phyloP scores from a whole-genome alignment of 1,140 invertebrate genomes.

The Danaus plexippus region DNA sequence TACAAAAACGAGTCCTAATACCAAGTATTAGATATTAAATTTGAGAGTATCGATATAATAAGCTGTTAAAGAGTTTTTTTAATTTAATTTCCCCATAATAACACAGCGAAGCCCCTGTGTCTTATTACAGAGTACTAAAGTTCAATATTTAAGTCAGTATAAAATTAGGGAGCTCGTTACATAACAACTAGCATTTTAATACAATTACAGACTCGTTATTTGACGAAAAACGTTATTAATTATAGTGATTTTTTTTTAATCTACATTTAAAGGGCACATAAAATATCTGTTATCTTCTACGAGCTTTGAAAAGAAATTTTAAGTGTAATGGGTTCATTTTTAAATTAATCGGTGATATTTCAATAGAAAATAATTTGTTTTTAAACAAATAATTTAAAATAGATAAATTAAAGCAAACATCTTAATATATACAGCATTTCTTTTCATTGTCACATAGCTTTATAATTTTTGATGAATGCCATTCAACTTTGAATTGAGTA shows the following conservation, averaged over 20 bases:
- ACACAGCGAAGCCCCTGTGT: not conserved
- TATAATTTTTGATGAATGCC: too few relatives aligned
- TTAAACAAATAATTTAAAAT: too few relatives aligned
- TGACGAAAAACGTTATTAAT: conserved; percentile 41
- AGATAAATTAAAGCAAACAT: too few relatives aligned
- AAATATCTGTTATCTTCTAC: conserved; percentile 28
- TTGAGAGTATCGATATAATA: not conserved
- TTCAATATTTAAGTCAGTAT: conserved; percentile 15
- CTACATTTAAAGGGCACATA: conserved; percentile 32
- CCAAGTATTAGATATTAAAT: conserved; percentile 1
- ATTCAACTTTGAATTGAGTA: too few relatives aligned
- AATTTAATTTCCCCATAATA: not conserved
- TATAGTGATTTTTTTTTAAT: conserved; percentile 33
- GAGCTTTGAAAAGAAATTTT: too few relatives aligned
- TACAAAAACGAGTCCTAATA: conserved; percentile 8
- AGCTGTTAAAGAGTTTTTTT: conserved; percentile 1
- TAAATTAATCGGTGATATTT: too few relatives aligned
- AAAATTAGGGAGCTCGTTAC: conserved; percentile 10
- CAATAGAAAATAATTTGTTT: too few relatives aligned
- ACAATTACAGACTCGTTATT: conserved; percentile 36
- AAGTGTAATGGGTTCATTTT: too few relatives aligned
- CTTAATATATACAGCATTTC: too few relatives aligned
- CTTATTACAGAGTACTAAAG: conserved; percentile 4
- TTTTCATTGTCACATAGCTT: too few relatives aligned
- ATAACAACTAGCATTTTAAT: conserved; percentile 44